Evolutionary conservation across 2,888 invertebrate species (phyloP), one percentile per base, ranked within the genome.

Genomic region (Caradrina clavipalpis): DNA sequence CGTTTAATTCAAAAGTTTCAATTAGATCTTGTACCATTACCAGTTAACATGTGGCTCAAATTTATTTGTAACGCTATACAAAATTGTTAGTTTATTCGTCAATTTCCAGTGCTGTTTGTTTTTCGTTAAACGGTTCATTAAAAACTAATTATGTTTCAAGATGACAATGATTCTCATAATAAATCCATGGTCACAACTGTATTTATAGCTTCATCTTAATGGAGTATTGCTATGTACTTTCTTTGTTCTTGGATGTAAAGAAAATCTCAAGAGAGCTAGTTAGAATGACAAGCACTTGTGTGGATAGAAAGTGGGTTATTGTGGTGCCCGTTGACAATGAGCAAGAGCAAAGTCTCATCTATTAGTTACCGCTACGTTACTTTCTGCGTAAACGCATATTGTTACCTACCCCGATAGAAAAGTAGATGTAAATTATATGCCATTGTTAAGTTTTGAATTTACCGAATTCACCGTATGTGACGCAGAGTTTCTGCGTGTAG

Each of bases 221-320:
- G 5, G 11, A 59, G 60, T 61, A 67, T 61, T 21, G 50, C 49
- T 73, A 26, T 35, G 17, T 68, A 56, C 49, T 79, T 58, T 67
- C 74, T 56, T 80, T 77, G 51, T 65, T 76, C 53, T 66, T 50
- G 7, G 35, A 69, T 49, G 31, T 56, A 49, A 65, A 71, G 58
- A 68, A 79, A 75, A 78, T 81, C 60, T 81, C 45, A 68, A 58
- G 53, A 63, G 56, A 68, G 53, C 64, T 55, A 67, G 59, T 76
- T 72, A 64, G 64, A 83, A 73, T 83, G 70, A 78, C 75, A 80
- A 69, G 63, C 68, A 71, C 45, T 45, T 70, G 65, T 68, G 60
- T 63, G 47, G 42, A n/a, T 64, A 68, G 83, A 83, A 81, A 81
- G 81, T 81, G 68, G 76, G 73, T 74, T 69, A 69, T 61, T 69